Conservation (phyloP, 2,797 vertebrate genomes). For the Oceanodroma leucorhoa region DNA sequence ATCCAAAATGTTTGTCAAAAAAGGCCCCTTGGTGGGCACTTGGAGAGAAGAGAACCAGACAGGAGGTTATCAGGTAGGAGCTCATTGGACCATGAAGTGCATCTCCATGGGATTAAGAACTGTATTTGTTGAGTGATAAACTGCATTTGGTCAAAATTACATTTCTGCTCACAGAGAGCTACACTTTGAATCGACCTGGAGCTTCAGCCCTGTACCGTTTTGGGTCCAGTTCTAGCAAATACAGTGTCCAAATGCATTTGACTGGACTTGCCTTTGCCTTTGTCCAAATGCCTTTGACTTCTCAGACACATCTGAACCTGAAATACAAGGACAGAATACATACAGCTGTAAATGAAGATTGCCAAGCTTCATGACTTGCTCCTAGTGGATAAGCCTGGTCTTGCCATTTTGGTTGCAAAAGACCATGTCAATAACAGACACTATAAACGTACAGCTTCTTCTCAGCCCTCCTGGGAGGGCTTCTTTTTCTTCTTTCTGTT, state of each 20-base stretch:
- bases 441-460: background rate
- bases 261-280: background rate
- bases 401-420: background rate
- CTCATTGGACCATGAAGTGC: background rate
- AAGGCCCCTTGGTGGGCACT: background rate
- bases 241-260: background rate
- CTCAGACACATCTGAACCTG: background rate
- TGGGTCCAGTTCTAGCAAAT: background rate
- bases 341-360: background rate
- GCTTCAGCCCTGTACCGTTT: background rate
- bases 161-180: background rate
- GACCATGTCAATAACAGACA: background rate
- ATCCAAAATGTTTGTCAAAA: background rate
- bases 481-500: background rate
- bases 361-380: rapidly evolving
- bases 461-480: background rate
- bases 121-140: background rate
- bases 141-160: background rate
- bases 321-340: background rate
- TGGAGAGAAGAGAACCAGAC: background rate
- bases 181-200: background rate
- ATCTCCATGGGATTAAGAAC: background rate
- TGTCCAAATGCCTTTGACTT: background rate
- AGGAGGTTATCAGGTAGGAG: background rate
- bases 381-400: background rate